Percentiles rank a stretch among this genome's conserved stretches.
These are phyloP conservation scores for Kryphioiulus occultus DNA, from an alignment of 2,888 invertebrate genomes.

Conservation along the genomic window DNA sequence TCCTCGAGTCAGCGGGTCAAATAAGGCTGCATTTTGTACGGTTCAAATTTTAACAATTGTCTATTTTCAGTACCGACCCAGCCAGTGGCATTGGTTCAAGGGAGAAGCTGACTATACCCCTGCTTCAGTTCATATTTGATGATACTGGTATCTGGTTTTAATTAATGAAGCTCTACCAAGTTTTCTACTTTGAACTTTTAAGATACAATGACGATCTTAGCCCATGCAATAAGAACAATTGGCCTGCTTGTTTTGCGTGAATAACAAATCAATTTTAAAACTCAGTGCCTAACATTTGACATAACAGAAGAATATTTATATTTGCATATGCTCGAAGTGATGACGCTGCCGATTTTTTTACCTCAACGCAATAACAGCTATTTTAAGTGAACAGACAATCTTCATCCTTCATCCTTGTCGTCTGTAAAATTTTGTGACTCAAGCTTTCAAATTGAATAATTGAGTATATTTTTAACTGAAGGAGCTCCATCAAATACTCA, in stretches of 20 bases:
- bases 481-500: background rate
- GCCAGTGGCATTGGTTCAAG: conserved; percentile 89
- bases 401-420: background rate
- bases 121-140: conserved; percentile 90
- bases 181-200: background rate
- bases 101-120: conserved; percentile 94
- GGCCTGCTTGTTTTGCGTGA: background rate
- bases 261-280: background rate
- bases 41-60: background rate
- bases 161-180: background rate
- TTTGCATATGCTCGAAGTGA: background rate
- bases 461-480: background rate
- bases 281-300: background rate
- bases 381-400: background rate
- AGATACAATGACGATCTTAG: background rate
- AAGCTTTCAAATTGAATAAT: background rate
- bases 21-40: background rate
- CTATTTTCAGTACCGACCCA: conserved; percentile 84
- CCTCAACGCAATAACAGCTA: background rate
- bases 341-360: background rate
- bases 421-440: background rate
- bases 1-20: background rate
- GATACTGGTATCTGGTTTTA: background rate
- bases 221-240: background rate
- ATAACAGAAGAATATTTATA: background rate